Percentiles rank a stretch among this genome's conserved stretches.
These are phyloP conservation scores for Etheostoma spectabile DNA, from an alignment of 2,113 vertebrate species.

Conservation along the genomic window DNA sequence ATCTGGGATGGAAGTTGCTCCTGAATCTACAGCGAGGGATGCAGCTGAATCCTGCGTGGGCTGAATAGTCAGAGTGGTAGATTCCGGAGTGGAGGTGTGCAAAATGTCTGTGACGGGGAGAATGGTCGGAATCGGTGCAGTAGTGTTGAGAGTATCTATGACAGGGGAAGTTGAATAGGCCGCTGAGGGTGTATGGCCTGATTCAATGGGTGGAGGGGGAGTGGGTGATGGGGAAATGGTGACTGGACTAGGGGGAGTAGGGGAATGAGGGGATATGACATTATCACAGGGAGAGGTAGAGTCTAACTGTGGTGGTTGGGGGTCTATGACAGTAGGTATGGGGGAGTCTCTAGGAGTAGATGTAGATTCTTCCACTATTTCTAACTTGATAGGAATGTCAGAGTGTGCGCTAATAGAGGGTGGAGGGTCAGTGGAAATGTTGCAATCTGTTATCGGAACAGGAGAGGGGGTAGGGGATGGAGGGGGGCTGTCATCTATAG, in stretches of 20 bases:
- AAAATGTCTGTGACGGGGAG: conserved; percentile 68
- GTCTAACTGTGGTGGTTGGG: conserved; percentile 38
- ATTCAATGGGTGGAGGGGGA: conserved; percentile 58
- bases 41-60: conserved; percentile 31
- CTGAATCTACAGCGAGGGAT: conserved; percentile 50
- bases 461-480: conserved; percentile 44
- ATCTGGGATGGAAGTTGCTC: conserved; percentile 49
- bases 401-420: conserved; percentile 30
- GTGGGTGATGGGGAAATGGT: conserved; percentile 22
- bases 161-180: conserved; percentile 32
- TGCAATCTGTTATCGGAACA: conserved; percentile 16
- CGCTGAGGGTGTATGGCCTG: conserved; percentile 16
- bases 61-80: conserved; percentile 44
- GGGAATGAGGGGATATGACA: conserved; percentile 31
- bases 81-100: conserved; percentile 40
- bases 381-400: conserved; percentile 44
- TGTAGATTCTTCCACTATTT: conserved; percentile 51
- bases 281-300: conserved; percentile 41
- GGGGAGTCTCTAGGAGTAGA: conserved; percentile 35
- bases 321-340: conserved; percentile 31
- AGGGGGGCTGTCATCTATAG: conserved; percentile 29
- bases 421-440: conserved; percentile 22
- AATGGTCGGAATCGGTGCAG: conserved; percentile 17
- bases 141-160: conserved; percentile 18
- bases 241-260: conserved; percentile 13